Conservation (phyloP, 2,888 invertebrate genomes). For the Tenthredo mesomela region DNA sequence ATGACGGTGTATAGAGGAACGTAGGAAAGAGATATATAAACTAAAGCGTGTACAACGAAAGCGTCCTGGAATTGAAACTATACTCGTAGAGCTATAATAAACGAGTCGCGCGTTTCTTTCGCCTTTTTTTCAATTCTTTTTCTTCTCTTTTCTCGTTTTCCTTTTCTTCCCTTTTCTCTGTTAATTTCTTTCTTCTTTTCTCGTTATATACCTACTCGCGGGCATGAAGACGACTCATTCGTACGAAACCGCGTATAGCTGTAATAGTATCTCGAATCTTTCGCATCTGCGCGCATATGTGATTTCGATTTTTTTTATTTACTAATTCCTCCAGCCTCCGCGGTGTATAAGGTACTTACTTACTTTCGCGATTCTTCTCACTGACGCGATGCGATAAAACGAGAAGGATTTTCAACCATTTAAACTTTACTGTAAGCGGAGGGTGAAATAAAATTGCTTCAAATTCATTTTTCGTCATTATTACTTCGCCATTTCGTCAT, state of each 20-base stretch:
- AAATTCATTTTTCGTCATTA: too few relatives aligned
- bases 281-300: background rate
- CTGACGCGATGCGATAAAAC: too few relatives aligned
- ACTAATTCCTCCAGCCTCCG: background rate
- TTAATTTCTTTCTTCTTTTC: background rate
- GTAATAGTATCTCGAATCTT: background rate
- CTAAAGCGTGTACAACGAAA: background rate
- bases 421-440: too few relatives aligned
- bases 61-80: slow-evolving; percentile 8
- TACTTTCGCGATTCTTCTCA: background rate
- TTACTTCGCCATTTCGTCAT: too few relatives aligned
- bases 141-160: background rate
- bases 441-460: too few relatives aligned
- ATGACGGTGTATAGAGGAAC: background rate
- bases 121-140: background rate
- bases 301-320: background rate
- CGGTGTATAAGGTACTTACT: background rate
- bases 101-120: background rate
- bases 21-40: background rate
- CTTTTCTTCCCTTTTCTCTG: background rate
- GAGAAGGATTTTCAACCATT: too few relatives aligned
- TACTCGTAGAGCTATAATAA: background rate
- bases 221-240: background rate
- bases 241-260: background rate
- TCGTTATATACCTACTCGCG: background rate